Base-by-base conservation (phyloP, 2,113 vertebrate genomes). In the Rostratula benghalensis region DNA sequence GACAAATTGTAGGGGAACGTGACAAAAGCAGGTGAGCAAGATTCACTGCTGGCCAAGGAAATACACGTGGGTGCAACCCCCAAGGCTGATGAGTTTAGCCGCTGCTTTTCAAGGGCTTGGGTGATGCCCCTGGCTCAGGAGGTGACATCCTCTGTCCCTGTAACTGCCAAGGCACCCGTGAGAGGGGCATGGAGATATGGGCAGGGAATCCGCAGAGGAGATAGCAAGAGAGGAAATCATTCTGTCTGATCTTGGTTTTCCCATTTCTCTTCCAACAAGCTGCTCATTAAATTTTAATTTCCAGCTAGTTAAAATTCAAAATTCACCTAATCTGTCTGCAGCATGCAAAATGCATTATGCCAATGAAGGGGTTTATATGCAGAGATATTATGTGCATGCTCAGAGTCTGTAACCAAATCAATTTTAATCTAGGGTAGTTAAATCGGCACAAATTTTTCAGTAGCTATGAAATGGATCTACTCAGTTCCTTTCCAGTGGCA, bases 231-330 rank as follows among this genome's bases (percentile, higher is more conserved):
- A 57, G 28, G 39, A 76, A 64, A 89, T 68, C 6, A 9, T 74
- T 89, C 83, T 78, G 24, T 71, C 86, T 90, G 43, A 78, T 94
- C 43, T 59, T 70, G 33, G 39, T 92, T 83, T 94, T 13, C 60
- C 61, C 53, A 89, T 83, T 92, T 94, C 43, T 86, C 56, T 89
- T 75, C 77, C 69, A 86, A 89, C 43, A 86, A 92, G 69, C 68
- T 0, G 0, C 82, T 94, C 88, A 94, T 97, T 96, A 96, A 95
- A 93, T 94, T 95, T 95, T 94, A 87, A 96, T 96, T 95, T 91
- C 43, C 65, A 93, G 69, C 89, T 95, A 82, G 57, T 97, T 96
- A 93, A 96, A 93, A 96, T 94, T 93, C 93, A 51, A 68, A 90
- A 89, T 90, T 81, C 76, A 54, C 73, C 20, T 95, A 89, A 96